A percentile compares a stretch with the other conserved stretches of the same genome.
Evolutionary conservation across 1,140 invertebrate genomes (phyloP).

Genomic region (Lasioglossum baleicum): DNA sequence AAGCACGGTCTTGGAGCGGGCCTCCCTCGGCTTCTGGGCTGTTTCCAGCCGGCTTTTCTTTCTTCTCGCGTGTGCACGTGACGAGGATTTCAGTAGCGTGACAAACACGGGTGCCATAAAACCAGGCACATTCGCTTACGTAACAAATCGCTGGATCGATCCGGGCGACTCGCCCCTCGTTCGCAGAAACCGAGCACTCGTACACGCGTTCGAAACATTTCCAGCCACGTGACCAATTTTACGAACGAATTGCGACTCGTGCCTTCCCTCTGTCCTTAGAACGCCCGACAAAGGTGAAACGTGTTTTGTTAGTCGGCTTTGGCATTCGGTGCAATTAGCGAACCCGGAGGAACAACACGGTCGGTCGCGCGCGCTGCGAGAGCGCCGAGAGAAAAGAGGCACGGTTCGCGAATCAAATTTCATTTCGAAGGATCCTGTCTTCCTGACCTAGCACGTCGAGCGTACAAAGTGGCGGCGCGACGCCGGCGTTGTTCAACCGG

Average conservation of each 20-base stretch:
- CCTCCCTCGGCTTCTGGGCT: too few species aligned
- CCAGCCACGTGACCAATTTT: constrained; percentile 71
- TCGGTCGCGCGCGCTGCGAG: too few species aligned
- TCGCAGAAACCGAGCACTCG: too few species aligned
- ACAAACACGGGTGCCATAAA: constrained; percentile 43
- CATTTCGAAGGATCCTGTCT: too few species aligned
- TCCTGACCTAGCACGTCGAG: too few species aligned
- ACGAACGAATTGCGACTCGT: constrained; percentile 57
- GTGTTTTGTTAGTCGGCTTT: constrained; percentile 55
- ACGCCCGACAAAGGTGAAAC: constrained; percentile 40
- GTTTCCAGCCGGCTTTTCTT: too few species aligned
- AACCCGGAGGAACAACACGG: constrained; percentile 4
- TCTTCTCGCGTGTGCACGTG: too few species aligned
- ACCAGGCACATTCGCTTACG: constrained; percentile 48
- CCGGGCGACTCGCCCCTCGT: neutral
- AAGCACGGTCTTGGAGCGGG: too few species aligned
- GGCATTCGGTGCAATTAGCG: constrained; percentile 59
- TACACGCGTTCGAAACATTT: constrained; percentile 60
- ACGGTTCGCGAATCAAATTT: too few species aligned
- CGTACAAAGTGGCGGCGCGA: too few species aligned
- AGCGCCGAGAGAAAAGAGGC: too few species aligned
- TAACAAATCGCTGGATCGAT: constrained; percentile 60
- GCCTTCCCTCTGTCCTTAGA: constrained; percentile 31
- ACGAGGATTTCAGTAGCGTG: constrained; percentile 37
- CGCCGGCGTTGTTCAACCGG: too few species aligned